Evolutionary conservation across 2,888 invertebrate genomes (phyloP), one percentile per base, ranked within the genome.

Genomic region (Dorcus hopei): DNA sequence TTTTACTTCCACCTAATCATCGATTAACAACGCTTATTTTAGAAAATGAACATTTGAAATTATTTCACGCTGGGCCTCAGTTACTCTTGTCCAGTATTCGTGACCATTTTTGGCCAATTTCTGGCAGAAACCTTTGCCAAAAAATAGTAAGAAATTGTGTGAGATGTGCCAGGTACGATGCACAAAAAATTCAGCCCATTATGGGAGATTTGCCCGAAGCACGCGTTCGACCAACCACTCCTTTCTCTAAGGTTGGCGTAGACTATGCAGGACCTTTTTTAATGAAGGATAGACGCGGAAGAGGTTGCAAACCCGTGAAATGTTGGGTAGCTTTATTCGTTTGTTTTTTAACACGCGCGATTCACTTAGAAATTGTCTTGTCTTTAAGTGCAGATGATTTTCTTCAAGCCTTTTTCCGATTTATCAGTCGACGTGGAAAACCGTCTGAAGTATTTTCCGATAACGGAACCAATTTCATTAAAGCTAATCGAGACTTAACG

Each of bases 61-160:
- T 62, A 39, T 48, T 64, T n/a, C 67, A 65, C 45, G 54, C 59
- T 38, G 66, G 66, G 9, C 51, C 64, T 11, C 59, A 61, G 19
- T 42, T 52, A 14, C 16, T 65, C 6, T 52, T 65, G 16, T 43
- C 51, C 16, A 23, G 57, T 33, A 38, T 52, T 16, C 39, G 52
- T n/a, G 38, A 41, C 49, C 50, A 41, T n/a, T 64, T 42, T 57
- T 66, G 66, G 63, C 55, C 57, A 9, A 57, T 58, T 11, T 19
- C 52, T n/a, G 63, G 62, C 14, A 49, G 41, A 11, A 41, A 11
- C 11, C 11, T 41, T 9, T 9, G n/a, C n/a, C 9, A 2, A 11
- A 9, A 11, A 11, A 41, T 11, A 11, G 41, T 41, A 11, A 9
- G 11, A 2, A 11, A 41, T 9, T 41, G 41, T 11, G 41, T 41